These are phyloP conservation scores for Phalloptychus januarius DNA, from an alignment of 2,797 vertebrate species.

Conservation along the genomic window DNA sequence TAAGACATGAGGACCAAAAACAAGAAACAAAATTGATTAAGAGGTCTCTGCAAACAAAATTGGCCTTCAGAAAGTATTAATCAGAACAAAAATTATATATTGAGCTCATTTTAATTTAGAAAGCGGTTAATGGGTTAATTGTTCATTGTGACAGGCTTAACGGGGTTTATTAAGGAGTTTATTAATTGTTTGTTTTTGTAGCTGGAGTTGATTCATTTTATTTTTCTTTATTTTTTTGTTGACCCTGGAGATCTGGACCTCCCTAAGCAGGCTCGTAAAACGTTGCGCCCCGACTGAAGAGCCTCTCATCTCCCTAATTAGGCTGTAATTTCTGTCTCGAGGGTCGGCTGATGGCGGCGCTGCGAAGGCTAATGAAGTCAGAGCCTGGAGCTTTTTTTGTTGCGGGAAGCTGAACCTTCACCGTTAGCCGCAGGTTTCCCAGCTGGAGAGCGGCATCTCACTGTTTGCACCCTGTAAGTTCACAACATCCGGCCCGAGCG, in stretches of 20 bases:
- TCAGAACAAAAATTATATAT: no score
- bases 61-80: no score
- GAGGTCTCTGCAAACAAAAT: no score
- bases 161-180: no score
- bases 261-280: slow-evolving; percentile 61
- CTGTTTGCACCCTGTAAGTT: slow-evolving; percentile 58
- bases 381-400: neutral
- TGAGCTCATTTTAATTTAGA: no score
- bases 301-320: slow-evolving; percentile 80
- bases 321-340: slow-evolving; percentile 75
- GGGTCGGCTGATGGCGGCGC: slow-evolving; percentile 51
- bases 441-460: slow-evolving; percentile 45
- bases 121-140: no score
- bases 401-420: slow-evolving; percentile 11
- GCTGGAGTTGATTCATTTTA: neutral
- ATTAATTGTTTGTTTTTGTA: neutral
- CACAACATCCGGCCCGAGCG: slow-evolving; percentile 12
- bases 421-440: neutral
- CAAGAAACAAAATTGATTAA: no score
- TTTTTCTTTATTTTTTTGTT: slow-evolving; percentile 10
- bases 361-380: slow-evolving; percentile 34
- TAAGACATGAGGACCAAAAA: no score
- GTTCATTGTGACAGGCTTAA: no score
- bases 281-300: slow-evolving; percentile 72
- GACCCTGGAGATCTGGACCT: slow-evolving; percentile 36